These are phyloP conservation scores for Dicaeum eximium DNA, from an alignment of 2,113 vertebrate genomes.

Conservation along the genomic window DNA sequence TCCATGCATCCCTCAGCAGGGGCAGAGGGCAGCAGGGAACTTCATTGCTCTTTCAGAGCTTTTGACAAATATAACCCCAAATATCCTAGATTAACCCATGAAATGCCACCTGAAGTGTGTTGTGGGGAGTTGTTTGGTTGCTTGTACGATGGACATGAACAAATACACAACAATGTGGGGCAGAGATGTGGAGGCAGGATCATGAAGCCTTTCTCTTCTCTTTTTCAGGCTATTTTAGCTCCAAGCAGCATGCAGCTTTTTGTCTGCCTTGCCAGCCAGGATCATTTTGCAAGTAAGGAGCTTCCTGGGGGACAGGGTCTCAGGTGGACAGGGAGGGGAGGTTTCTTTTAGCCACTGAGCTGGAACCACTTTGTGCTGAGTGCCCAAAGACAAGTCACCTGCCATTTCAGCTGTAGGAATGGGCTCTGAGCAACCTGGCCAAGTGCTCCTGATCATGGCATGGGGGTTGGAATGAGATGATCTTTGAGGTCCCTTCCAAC, in stretches of 20 bases:
- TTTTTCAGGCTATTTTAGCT: constrained; percentile 77
- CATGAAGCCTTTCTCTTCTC: background rate
- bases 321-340: background rate
- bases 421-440: background rate
- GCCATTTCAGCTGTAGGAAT: background rate
- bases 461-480: background rate
- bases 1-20: fast-evolving
- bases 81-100: background rate
- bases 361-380: background rate
- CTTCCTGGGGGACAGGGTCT: background rate
- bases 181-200: background rate
- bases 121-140: no score
- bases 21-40: background rate
- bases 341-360: background rate
- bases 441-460: background rate
- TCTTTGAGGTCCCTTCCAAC: background rate
- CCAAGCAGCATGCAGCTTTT: constrained; percentile 66
- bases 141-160: background rate
- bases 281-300: constrained; percentile 85
- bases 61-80: background rate
- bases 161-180: fast-evolving
- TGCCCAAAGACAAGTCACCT: background rate
- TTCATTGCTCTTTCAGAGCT: background rate
- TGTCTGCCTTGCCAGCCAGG: constrained; percentile 78
- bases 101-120: fast-evolving